A percentile compares a stretch with the other conserved stretches of the same genome.
phyloP scores from a whole-genome alignment of 1,140 invertebrate genomes.

The Harlomillsia oculata region DNA sequence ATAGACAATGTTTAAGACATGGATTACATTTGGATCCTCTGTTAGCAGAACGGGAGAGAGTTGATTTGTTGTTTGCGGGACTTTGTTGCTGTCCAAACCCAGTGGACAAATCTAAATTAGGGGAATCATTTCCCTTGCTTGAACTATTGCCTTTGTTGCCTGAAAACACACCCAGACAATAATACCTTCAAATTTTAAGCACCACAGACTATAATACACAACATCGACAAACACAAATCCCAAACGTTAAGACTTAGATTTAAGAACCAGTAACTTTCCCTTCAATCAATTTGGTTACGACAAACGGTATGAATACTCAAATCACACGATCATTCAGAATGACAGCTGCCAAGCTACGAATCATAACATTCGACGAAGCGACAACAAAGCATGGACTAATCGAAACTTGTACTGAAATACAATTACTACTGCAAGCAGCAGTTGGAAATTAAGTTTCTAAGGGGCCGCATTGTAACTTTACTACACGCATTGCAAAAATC shows the following conservation, averaged over 20 bases:
- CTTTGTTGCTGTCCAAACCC: constrained; percentile 15
- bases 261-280: constrained; percentile 7
- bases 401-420: too few relatives aligned
- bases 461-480: too few relatives aligned
- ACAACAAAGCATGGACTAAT: too few relatives aligned
- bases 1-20: background rate
- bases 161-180: constrained; percentile 36
- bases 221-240: constrained; percentile 1
- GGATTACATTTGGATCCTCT: constrained; percentile 33
- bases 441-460: too few relatives aligned
- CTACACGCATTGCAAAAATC: too few relatives aligned
- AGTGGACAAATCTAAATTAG: constrained; percentile 20
- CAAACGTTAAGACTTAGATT: constrained; percentile 1
- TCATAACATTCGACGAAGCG: too few relatives aligned
- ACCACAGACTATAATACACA: constrained; percentile 14
- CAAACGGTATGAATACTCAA: too few relatives aligned
- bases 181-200: constrained; percentile 15
- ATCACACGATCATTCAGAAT: too few relatives aligned
- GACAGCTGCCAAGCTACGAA: too few relatives aligned
- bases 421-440: too few relatives aligned
- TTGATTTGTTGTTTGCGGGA: constrained; percentile 18
- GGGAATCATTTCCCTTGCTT: constrained; percentile 24
- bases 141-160: constrained; percentile 41
- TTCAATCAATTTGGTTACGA: too few relatives aligned
- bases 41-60: constrained; percentile 25